phyloP scores from a whole-genome alignment of 2,888 invertebrate species.

The Sacculina carcini region DNA sequence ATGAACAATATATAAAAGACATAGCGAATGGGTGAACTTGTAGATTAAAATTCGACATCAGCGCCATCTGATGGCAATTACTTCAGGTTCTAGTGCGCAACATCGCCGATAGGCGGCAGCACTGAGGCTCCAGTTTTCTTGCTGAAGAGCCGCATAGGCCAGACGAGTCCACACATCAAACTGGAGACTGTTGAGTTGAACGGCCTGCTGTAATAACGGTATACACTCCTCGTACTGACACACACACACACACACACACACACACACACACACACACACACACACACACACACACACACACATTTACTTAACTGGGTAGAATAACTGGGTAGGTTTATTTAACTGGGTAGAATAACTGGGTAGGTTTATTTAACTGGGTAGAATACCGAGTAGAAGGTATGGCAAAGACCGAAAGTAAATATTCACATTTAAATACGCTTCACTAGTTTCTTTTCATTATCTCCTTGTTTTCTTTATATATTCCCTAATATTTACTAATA shows the following conservation, averaged over 20 bases:
- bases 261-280: too few species aligned
- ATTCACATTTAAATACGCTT: too few species aligned
- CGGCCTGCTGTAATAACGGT: slow-evolving; percentile 49
- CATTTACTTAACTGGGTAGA: too few species aligned
- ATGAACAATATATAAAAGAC: neutral
- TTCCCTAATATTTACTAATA: slow-evolving; percentile 10
- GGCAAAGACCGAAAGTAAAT: too few species aligned
- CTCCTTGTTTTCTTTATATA: slow-evolving; percentile 10
- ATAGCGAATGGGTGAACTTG: neutral
- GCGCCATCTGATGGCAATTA: slow-evolving; percentile 16
- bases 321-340: too few species aligned
- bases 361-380: too few species aligned
- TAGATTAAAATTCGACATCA: slow-evolving; percentile 4
- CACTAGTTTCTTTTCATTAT: too few species aligned
- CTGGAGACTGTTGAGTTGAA: slow-evolving; percentile 65
- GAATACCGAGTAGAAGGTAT: too few species aligned
- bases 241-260: slow-evolving; percentile 2
- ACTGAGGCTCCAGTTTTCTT: slow-evolving; percentile 52
- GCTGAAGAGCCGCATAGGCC: slow-evolving; percentile 54
- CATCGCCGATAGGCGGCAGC: slow-evolving; percentile 63
- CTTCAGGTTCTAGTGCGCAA: slow-evolving; percentile 51
- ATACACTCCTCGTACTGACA: slow-evolving; percentile 45
- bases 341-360: too few species aligned
- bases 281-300: too few species aligned
- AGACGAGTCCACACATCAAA: slow-evolving; percentile 58